Evolutionary conservation across 30 jellyfish, hydroid and myxozoan species (phyloP).

Genomic region (Pelagia noctiluca): DNA sequence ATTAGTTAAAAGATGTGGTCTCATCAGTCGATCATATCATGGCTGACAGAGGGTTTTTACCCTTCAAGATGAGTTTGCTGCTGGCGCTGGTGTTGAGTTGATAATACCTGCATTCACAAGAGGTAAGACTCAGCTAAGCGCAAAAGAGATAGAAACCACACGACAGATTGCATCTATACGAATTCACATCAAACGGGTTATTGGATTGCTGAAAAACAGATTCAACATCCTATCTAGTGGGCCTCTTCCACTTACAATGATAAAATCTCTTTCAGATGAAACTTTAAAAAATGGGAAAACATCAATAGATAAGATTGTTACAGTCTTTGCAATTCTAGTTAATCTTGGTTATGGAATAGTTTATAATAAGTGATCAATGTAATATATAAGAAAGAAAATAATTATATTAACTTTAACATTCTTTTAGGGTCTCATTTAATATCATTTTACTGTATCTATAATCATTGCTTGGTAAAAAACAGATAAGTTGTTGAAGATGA

Average conservation of each 20-base stretch:
- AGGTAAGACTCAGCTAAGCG: slow-evolving; percentile 1
- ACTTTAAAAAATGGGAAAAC: neutral
- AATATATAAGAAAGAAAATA: neutral
- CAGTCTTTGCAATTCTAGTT: neutral
- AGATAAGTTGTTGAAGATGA: too few species aligned
- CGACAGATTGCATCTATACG: slow-evolving; percentile 31
- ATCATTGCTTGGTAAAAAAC: neutral
- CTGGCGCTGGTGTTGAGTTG: slow-evolving; percentile 9
- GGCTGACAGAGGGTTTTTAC: neutral
- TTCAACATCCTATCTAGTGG: neutral
- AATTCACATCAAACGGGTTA: slow-evolving; percentile 7
- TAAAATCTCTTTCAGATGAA: slow-evolving; percentile 2
- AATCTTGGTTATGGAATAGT: slow-evolving; percentile 31
- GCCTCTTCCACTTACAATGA: slow-evolving; percentile 18
- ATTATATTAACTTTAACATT: too few species aligned
- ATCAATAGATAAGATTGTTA: slow-evolving; percentile 20
- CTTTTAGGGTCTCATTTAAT: too few species aligned
- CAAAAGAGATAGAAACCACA: neutral
- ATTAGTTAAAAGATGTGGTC: slow-evolving; percentile 11
- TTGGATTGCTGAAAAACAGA: neutral
- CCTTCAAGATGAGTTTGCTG: neutral
- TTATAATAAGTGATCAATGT: slow-evolving; percentile 8
- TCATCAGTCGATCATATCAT: slow-evolving; percentile 23
- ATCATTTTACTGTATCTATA: neutral
- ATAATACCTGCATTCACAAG: slow-evolving; percentile 15